These are phyloP conservation scores for Meriones unguiculatus DNA, from an alignment of 2,113 vertebrate species.

Conservation along the genomic window DNA sequence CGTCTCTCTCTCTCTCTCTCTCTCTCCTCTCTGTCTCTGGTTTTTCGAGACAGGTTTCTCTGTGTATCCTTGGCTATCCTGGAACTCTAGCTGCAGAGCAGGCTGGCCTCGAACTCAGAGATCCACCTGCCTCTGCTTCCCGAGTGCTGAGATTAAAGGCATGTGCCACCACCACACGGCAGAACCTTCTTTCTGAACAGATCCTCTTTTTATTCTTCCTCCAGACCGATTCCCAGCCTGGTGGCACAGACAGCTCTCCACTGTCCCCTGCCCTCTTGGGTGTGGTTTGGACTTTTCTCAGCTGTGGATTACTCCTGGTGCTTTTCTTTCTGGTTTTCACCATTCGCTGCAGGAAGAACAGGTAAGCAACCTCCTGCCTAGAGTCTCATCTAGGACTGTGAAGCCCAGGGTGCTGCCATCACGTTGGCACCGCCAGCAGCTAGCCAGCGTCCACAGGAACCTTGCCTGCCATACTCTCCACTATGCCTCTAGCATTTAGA, in stretches of 20 bases:
- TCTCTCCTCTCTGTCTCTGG: background rate
- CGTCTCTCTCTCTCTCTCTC: no score
- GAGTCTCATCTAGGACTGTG: background rate
- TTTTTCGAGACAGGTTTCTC: background rate
- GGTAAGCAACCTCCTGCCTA: conserved; percentile 85
- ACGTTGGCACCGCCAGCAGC: background rate
- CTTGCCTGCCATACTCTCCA: background rate
- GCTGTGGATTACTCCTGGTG: conserved; percentile 92
- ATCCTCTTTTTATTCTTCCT: background rate
- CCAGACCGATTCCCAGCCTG: conserved; percentile 82
- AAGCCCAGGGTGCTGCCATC: background rate
- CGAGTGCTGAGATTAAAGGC: background rate
- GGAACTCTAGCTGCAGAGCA: background rate
- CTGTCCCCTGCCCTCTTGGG: conserved; percentile 89
- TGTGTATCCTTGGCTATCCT: background rate
- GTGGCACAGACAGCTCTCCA: conserved; percentile 79
- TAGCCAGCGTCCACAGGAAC: background rate
- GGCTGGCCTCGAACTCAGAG: background rate
- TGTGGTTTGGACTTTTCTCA: conserved; percentile 93
- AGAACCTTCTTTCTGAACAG: conserved; percentile 32
- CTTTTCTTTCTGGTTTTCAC: conserved; percentile 95
- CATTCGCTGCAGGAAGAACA: conserved; percentile 95
- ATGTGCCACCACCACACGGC: accelerated
- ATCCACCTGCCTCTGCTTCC: background rate
- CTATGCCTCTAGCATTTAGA: conserved; percentile 1